A percentile compares a stretch with the other conserved stretches of the same genome.
These are phyloP conservation scores for Thalassoma bifasciatum DNA, from an alignment of 2,113 vertebrate genomes.

Conservation along the genomic window DNA sequence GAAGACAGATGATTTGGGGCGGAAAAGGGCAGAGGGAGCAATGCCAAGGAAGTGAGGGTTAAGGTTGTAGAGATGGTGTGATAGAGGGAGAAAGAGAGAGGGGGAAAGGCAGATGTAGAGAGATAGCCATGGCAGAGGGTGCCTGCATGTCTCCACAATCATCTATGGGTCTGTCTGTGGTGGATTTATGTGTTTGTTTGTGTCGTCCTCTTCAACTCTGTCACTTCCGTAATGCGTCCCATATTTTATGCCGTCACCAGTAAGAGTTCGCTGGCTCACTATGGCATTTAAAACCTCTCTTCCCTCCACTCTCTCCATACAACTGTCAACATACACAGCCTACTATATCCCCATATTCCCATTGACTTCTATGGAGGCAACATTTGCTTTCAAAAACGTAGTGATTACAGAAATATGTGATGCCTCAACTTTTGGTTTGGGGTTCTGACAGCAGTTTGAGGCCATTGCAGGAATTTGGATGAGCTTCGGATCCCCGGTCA, in stretches of 20 bases:
- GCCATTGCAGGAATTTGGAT: constrained; percentile 56
- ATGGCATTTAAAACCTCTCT: constrained; percentile 35
- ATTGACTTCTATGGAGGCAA: constrained; percentile 57
- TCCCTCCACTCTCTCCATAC: constrained; percentile 37
- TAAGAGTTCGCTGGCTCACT: constrained; percentile 55
- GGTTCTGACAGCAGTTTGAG: constrained; percentile 52
- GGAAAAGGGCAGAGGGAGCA: constrained; percentile 28
- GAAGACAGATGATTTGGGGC: constrained; percentile 55
- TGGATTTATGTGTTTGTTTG: constrained; percentile 86
- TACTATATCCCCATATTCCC: constrained; percentile 50
- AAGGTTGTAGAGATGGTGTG: constrained; percentile 52
- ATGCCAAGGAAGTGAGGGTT: constrained; percentile 50
- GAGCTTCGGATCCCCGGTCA: constrained; percentile 38
- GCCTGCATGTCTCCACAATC: constrained; percentile 75
- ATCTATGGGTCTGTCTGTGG: constrained; percentile 72
- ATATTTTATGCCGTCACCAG: constrained; percentile 75
- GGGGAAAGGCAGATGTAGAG: constrained; percentile 53
- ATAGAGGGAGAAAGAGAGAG: constrained; percentile 40
- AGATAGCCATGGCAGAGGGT: constrained; percentile 69
- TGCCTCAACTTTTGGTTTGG: constrained; percentile 63
- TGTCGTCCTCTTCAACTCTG: constrained; percentile 74
- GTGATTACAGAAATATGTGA: constrained; percentile 73
- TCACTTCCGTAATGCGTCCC: constrained; percentile 83
- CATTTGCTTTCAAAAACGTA: constrained; percentile 59
- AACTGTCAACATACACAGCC: constrained; percentile 43